These are phyloP conservation scores for Urocitellus parryii DNA, from an alignment of 2,113 vertebrate species.

Conservation along the genomic window DNA sequence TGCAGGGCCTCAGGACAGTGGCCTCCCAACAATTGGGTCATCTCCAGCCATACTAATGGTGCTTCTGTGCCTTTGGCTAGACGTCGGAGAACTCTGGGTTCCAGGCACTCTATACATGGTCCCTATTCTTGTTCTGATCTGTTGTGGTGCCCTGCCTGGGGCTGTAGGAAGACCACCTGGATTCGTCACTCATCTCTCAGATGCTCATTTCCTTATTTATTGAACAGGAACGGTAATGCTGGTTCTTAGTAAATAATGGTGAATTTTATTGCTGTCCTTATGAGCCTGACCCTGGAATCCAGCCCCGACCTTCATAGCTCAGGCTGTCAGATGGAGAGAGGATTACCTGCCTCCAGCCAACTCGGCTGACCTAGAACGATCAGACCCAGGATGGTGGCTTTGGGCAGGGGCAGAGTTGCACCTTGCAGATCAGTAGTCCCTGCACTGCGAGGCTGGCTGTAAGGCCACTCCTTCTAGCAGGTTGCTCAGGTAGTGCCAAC, in stretches of 20 bases:
- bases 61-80: not conserved
- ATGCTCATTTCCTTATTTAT: not conserved
- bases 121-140: not conserved
- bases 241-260: not conserved
- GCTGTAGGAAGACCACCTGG: not conserved
- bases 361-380: not conserved
- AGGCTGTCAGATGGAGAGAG: not conserved
- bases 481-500: not conserved
- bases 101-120: not conserved
- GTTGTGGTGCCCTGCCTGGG: not conserved
- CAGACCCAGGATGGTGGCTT: not conserved
- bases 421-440: not conserved
- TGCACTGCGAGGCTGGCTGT: not conserved
- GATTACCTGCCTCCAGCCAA: not conserved
- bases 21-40: accelerated
- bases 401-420: not conserved
- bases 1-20: accelerated
- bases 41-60: not conserved
- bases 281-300: not conserved
- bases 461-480: not conserved
- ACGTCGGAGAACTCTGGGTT: not conserved
- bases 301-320: not conserved
- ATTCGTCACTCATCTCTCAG: not conserved
- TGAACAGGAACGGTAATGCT: not conserved
- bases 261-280: not conserved